Conservation (phyloP, 2,888 invertebrate genomes). For the Cheilosia impressa region DNA sequence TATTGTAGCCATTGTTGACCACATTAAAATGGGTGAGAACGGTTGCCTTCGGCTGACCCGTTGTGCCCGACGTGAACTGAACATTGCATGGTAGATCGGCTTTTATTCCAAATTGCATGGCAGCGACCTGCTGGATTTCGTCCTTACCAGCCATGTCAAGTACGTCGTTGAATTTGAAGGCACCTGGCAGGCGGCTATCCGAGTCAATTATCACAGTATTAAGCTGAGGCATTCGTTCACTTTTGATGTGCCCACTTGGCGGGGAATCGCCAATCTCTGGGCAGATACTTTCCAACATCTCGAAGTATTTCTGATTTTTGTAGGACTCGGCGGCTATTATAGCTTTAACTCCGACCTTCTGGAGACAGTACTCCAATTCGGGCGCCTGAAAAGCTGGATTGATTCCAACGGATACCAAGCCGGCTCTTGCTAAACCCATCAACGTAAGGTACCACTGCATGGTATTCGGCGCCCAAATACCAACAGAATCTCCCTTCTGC, state of each 20-base stretch:
- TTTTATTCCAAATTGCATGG: slow-evolving; percentile 85
- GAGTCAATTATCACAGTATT: slow-evolving; percentile 85
- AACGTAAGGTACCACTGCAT: slow-evolving; percentile 89
- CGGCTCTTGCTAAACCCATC: slow-evolving; percentile 88
- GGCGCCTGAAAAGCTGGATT: slow-evolving; percentile 88
- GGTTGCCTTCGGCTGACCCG: slow-evolving; percentile 89
- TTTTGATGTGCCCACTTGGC: slow-evolving; percentile 83
- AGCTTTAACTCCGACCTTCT: slow-evolving; percentile 87
- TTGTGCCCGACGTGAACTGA: slow-evolving; percentile 92
- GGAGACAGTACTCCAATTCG: slow-evolving; percentile 88
- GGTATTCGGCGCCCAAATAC: slow-evolving; percentile 90
- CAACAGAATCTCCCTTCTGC: slow-evolving; percentile 88
- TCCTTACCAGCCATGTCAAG: slow-evolving; percentile 78
- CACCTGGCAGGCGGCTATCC: slow-evolving; percentile 83
- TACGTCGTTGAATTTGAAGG: slow-evolving; percentile 81
- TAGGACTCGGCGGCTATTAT: slow-evolving; percentile 86
- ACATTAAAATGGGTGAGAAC: slow-evolving; percentile 88
- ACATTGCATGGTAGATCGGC: slow-evolving; percentile 89
- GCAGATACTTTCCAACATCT: slow-evolving; percentile 85
- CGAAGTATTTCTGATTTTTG: slow-evolving; percentile 87
- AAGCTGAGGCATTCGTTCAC: slow-evolving; percentile 83
- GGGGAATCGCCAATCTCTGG: slow-evolving; percentile 84
- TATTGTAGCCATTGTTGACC: slow-evolving; percentile 88
- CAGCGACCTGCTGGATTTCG: slow-evolving; percentile 42
- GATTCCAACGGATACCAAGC: slow-evolving; percentile 88